phyloP scores from a whole-genome alignment of 2,113 vertebrate genomes.

The Megalops atlanticus region DNA sequence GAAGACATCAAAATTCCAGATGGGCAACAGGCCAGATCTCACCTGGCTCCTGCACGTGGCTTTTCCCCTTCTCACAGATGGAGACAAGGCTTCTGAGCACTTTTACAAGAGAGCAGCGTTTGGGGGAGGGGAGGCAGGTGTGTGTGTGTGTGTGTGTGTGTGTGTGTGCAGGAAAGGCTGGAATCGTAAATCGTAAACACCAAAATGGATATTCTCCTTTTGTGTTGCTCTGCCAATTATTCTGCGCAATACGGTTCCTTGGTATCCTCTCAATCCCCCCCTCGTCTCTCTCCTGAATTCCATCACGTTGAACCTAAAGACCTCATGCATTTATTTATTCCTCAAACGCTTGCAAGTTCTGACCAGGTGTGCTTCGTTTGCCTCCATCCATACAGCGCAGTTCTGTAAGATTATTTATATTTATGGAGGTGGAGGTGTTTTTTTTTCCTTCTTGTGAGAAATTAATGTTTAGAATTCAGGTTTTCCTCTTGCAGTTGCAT shows the following conservation, averaged over 20 bases:
- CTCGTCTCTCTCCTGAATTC: not conserved
- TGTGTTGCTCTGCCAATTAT: not conserved
- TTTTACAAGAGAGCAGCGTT: not conserved
- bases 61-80: not conserved
- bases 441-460: not conserved
- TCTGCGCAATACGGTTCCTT: not conserved
- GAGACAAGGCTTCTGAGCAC: not conserved
- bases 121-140: not conserved
- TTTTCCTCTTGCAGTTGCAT: slow-evolving; percentile 6
- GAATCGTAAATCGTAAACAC: not conserved
- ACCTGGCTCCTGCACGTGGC: not conserved
- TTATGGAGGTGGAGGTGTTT: slow-evolving; percentile 14
- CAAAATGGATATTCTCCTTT: not conserved
- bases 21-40: not conserved
- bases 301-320: not conserved
- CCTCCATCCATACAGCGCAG: not conserved
- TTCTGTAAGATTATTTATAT: slow-evolving; percentile 23
- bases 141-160: no score
- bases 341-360: not conserved
- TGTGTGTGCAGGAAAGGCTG: not conserved
- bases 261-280: not conserved
- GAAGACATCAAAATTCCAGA: not conserved
- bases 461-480: slow-evolving; percentile 2
- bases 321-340: not conserved
- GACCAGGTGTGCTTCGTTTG: not conserved